Percentiles rank a stretch among this genome's conserved stretches.
Evolutionary conservation across 2,888 invertebrate species (phyloP).

Genomic region (Atethmia centrago): DNA sequence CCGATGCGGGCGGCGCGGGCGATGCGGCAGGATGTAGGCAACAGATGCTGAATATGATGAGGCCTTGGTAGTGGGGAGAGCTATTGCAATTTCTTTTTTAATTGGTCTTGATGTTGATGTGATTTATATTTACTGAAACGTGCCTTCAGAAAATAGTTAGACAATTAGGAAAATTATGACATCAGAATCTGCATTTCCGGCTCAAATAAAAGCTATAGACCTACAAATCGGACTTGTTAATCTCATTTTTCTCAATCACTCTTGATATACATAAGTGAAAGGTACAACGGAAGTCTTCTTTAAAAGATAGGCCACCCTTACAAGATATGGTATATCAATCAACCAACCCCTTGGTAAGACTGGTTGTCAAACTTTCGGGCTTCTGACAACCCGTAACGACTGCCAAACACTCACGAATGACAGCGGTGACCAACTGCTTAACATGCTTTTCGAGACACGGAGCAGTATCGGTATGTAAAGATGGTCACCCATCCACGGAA

Average conservation of each 20-base stretch:
- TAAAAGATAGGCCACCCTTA: neutral
- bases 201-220: neutral
- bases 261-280: neutral
- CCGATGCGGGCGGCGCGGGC: constrained; percentile 53
- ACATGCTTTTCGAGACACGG: no score
- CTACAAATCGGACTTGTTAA: neutral
- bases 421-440: no score
- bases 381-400: no score
- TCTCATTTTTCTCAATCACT: neutral
- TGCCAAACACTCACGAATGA: no score
- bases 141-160: neutral
- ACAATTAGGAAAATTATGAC: neutral
- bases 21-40: constrained; percentile 53
- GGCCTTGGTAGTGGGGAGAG: constrained; percentile 30
- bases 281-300: neutral
- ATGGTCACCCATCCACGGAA: no score
- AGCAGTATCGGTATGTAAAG: no score
- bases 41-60: constrained; percentile 66
- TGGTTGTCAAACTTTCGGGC: no score
- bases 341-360: no score
- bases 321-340: no score
- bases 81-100: constrained; percentile 19
- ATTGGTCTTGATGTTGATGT: constrained; percentile 30
- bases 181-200: neutral
- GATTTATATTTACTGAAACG: neutral